Evolutionary conservation across 2,797 vertebrate genomes (phyloP).

Genomic region (Mormyrops boulengeri): DNA sequence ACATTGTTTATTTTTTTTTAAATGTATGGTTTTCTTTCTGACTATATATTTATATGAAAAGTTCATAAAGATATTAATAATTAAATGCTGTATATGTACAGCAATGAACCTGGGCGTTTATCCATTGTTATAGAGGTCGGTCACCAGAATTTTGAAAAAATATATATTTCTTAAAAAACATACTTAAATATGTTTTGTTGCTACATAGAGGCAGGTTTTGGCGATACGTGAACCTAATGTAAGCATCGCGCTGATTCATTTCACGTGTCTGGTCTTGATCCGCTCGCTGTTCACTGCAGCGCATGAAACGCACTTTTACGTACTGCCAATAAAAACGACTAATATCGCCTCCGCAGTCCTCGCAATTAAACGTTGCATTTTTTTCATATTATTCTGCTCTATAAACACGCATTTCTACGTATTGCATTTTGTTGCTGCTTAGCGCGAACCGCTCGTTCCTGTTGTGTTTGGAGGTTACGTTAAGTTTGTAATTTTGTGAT

Average conservation of each 20-base stretch:
- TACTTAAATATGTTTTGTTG: background rate
- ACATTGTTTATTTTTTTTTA: background rate
- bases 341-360: background rate
- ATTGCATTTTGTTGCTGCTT: background rate
- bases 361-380: background rate
- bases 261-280: background rate
- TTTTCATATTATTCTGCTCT: background rate
- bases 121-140: background rate
- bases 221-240: background rate
- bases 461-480: background rate
- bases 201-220: background rate
- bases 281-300: background rate
- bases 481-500: background rate
- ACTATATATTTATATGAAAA: background rate
- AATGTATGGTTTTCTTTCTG: background rate
- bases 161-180: background rate
- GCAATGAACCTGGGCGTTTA: background rate
- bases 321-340: background rate
- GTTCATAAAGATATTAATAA: background rate
- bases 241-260: background rate
- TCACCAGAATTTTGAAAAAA: background rate
- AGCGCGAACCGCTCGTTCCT: background rate
- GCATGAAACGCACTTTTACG: background rate
- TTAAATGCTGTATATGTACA: background rate
- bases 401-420: background rate